phyloP scores from a whole-genome alignment of 2,888 invertebrate genomes.

The Acronicta leporina region DNA sequence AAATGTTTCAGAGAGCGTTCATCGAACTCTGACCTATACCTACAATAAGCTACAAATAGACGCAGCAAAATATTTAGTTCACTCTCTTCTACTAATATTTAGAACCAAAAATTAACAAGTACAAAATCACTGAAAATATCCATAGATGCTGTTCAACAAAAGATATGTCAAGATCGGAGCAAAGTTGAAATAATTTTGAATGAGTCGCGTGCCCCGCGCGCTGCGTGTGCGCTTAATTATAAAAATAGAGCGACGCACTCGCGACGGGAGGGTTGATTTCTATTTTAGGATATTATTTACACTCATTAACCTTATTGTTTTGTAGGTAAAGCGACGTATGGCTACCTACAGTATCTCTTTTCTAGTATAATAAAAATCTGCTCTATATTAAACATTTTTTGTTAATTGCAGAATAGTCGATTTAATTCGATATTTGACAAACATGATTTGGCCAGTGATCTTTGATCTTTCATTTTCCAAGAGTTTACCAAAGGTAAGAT shows the following conservation, averaged over 20 bases:
- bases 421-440: too few relatives aligned
- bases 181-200: constrained; percentile 66
- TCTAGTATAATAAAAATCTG: too few relatives aligned
- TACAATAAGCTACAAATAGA: constrained; percentile 11
- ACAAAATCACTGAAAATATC: not conserved
- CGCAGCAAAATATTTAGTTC: constrained; percentile 3
- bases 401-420: too few relatives aligned
- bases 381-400: too few relatives aligned
- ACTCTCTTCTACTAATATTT: not conserved
- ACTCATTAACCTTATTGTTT: constrained; percentile 59
- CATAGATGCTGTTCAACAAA: constrained; percentile 20
- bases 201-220: constrained; percentile 69
- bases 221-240: constrained; percentile 65
- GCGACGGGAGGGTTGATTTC: constrained; percentile 78
- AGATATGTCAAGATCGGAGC: constrained; percentile 54
- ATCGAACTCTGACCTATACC: constrained; percentile 67
- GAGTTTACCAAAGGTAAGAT: too few relatives aligned
- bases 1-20: constrained; percentile 73
- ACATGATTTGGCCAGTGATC: too few relatives aligned
- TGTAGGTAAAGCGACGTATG: constrained; percentile 12
- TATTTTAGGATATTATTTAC: constrained; percentile 75
- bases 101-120: not conserved
- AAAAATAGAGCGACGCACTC: constrained; percentile 77
- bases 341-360: too few relatives aligned
- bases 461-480: too few relatives aligned